phyloP scores from a whole-genome alignment of 1,140 invertebrate species.

The honey bee (Apis mellifera) region DNA sequence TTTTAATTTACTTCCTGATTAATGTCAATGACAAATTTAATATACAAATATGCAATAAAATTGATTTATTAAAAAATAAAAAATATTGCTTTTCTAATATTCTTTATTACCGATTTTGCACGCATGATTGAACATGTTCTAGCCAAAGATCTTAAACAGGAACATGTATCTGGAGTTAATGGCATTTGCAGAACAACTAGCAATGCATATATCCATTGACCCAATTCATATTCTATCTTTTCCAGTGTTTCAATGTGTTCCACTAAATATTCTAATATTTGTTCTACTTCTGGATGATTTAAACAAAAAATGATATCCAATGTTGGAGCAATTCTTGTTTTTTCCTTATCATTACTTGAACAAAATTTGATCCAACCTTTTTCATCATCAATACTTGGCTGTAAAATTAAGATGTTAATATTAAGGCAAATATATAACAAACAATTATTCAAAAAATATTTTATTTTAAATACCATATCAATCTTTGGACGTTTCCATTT shows the following conservation, averaged over 20 bases:
- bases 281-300: conserved; percentile 80
- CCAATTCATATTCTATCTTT: conserved; percentile 69
- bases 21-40: conserved; percentile 30
- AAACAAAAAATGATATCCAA: conserved; percentile 80
- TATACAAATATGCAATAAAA: conserved; percentile 49
- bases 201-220: conserved; percentile 84
- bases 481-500: conserved; percentile 48
- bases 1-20: conserved; percentile 19
- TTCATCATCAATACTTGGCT: conserved; percentile 74
- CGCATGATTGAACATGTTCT: conserved; percentile 81
- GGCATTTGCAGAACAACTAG: conserved; percentile 83
- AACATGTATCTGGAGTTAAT: conserved; percentile 83
- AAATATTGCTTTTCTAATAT: conserved; percentile 16
- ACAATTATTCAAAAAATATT: neutral
- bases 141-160: conserved; percentile 81
- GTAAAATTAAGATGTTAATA: conserved; percentile 45
- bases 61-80: conserved; percentile 56
- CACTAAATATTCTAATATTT: conserved; percentile 82
- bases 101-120: conserved; percentile 66
- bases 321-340: conserved; percentile 70
- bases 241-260: conserved; percentile 78
- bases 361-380: conserved; percentile 73
- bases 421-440: neutral
- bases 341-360: conserved; percentile 35
- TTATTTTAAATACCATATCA: conserved; percentile 62